Evolutionary conservation across 2,113 vertebrate genomes (phyloP).

Genomic region (Lamprotornis superbus): DNA sequence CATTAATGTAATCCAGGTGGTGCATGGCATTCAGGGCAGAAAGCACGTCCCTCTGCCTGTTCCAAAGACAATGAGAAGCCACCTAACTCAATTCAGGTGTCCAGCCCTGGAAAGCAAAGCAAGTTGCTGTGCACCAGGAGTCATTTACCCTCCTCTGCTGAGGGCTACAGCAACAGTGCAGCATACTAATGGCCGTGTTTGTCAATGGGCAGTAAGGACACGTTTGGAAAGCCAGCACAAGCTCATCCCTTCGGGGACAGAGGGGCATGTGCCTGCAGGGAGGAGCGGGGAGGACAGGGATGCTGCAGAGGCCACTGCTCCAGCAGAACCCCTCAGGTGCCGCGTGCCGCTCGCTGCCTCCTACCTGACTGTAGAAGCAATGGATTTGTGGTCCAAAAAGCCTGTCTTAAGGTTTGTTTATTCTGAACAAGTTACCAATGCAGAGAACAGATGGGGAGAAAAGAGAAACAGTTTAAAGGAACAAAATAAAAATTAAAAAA

Average conservation of each 20-base stretch:
- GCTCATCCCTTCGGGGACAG: fast-evolving
- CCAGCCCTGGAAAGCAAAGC: not conserved
- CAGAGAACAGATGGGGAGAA: not conserved
- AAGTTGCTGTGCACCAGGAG: not conserved
- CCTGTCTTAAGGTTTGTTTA: not conserved
- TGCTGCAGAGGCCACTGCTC: not conserved
- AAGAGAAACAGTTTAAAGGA: not conserved
- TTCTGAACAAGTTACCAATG: not conserved
- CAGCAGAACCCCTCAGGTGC: not conserved
- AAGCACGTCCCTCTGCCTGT: not conserved
- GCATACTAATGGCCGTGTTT: fast-evolving
- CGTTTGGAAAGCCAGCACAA: not conserved
- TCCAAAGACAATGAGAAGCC: not conserved
- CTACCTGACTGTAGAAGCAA: not conserved
- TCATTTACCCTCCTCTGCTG: not conserved
- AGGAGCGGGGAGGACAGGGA: not conserved
- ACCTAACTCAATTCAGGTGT: not conserved
- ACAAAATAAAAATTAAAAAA: not conserved
- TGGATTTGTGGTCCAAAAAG: not conserved
- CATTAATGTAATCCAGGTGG: not conserved
- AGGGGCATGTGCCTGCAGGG: fast-evolving
- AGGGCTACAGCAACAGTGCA: not conserved
- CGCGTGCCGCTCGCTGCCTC: fast-evolving
- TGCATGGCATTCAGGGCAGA: not conserved
- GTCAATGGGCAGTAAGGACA: fast-evolving